phyloP scores from a whole-genome alignment of 1,140 invertebrate genomes.

The Cyclina sinensis region DNA sequence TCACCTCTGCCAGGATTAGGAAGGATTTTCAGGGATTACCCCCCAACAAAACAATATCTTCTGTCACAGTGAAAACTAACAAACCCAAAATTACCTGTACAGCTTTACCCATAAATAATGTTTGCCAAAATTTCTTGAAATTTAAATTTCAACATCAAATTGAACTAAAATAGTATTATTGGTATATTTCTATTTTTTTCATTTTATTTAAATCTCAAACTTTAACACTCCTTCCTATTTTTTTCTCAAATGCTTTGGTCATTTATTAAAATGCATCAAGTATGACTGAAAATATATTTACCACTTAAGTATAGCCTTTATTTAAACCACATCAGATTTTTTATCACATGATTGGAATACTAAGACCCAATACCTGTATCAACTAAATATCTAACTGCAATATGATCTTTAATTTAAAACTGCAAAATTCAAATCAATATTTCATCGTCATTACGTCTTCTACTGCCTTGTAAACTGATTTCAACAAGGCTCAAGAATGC shows the following conservation, averaged over 20 bases:
- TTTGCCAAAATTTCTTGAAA: too few relatives aligned
- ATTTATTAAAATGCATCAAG: background rate
- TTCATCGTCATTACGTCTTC: constrained; percentile 3
- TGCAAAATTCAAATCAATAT: constrained; percentile 14
- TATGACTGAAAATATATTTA: background rate
- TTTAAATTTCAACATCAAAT: too few relatives aligned
- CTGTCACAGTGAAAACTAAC: background rate
- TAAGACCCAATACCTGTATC: background rate
- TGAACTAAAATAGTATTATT: too few relatives aligned
- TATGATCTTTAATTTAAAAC: background rate
- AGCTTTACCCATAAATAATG: too few relatives aligned
- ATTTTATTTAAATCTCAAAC: too few relatives aligned
- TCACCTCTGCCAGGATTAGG: background rate
- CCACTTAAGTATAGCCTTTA: background rate
- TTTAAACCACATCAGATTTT: constrained; percentile 3
- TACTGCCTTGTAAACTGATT: background rate
- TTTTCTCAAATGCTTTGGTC: too few relatives aligned
- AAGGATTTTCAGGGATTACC: constrained; percentile 13
- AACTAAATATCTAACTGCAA: background rate
- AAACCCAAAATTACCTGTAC: background rate
- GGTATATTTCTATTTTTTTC: too few relatives aligned
- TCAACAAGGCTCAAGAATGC: background rate
- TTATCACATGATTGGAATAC: background rate
- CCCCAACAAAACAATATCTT: constrained; percentile 4
- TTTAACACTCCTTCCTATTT: too few relatives aligned